A percentile compares a stretch with the other conserved stretches of the same genome.
phyloP scores from a whole-genome alignment of 2,797 vertebrate species.

The Trichosurus vulpecula region DNA sequence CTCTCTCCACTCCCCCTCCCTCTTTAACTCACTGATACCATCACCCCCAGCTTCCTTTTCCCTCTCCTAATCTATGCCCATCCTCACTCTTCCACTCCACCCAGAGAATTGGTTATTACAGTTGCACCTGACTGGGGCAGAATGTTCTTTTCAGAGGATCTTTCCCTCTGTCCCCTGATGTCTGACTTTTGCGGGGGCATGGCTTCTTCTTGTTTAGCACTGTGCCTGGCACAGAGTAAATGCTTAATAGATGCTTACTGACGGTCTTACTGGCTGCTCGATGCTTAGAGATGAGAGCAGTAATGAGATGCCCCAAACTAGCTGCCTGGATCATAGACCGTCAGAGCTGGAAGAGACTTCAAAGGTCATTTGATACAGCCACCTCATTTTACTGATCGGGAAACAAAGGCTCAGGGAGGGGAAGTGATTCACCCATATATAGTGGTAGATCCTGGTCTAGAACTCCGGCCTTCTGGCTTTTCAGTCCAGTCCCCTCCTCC shows the following conservation, averaged over 20 bases:
- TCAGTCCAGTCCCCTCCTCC: not conserved
- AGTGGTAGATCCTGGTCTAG: not conserved
- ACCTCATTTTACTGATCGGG: not conserved
- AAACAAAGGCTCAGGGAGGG: not conserved
- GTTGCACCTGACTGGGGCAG: not conserved
- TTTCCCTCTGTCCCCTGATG: not conserved
- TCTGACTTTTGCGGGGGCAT: not conserved
- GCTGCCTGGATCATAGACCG: not conserved
- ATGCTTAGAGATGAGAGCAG: not conserved
- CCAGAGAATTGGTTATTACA: not conserved
- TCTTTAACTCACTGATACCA: not conserved
- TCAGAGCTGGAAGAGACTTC: not conserved
- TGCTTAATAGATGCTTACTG: not conserved
- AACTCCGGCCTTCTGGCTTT: not conserved
- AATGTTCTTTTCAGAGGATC: not conserved
- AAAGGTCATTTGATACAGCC: not conserved
- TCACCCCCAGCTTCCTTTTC: not conserved
- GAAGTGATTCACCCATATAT: not conserved
- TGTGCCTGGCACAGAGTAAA: not conserved
- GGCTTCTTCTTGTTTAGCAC: not conserved
- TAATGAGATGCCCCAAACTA: not conserved
- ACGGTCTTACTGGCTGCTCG: not conserved
- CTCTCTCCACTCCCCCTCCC: accelerated
- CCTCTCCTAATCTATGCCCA: not conserved
- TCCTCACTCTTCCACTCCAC: not conserved